Conservation (phyloP, 2,888 invertebrate species). For the Pomacea canaliculata region DNA sequence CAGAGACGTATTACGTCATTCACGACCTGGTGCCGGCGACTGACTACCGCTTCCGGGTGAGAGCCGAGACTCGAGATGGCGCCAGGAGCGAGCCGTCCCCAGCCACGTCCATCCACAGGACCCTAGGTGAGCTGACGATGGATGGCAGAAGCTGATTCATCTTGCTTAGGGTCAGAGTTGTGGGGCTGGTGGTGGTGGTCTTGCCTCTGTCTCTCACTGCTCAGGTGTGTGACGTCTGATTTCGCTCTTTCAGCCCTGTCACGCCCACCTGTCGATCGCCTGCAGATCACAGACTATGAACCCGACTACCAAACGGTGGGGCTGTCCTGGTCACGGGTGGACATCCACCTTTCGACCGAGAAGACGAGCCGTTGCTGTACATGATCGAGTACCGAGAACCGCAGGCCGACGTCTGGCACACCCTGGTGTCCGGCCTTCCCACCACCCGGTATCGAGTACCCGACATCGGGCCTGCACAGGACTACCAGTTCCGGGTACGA, state of each 20-base stretch:
- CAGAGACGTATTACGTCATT: slow-evolving; percentile 52
- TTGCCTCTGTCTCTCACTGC: too few species aligned
- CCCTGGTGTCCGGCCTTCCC: slow-evolving; percentile 61
- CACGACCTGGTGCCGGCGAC: slow-evolving; percentile 81
- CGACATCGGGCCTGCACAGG: slow-evolving; percentile 73
- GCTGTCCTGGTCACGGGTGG: slow-evolving; percentile 56
- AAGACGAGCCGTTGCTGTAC: slow-evolving; percentile 58
- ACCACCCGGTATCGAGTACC: slow-evolving; percentile 55
- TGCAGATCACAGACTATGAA: slow-evolving; percentile 54
- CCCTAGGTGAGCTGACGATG: slow-evolving; percentile 46
- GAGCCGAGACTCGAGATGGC: slow-evolving; percentile 96
- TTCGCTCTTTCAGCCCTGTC: slow-evolving; percentile 41
- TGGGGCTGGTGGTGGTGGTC: too few species aligned
- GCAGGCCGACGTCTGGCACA: slow-evolving; percentile 60
- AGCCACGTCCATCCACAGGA: slow-evolving; percentile 74
- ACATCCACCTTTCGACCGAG: slow-evolving; percentile 50
- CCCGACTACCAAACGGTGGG: slow-evolving; percentile 52
- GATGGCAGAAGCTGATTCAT: too few species aligned
- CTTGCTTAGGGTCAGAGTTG: too few species aligned
- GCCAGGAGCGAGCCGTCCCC: slow-evolving; percentile 94
- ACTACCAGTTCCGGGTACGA: slow-evolving; percentile 94
- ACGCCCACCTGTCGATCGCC: slow-evolving; percentile 50
- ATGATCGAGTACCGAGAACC: slow-evolving; percentile 56
- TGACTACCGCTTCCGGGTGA: slow-evolving; percentile 94
- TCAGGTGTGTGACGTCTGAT: too few species aligned